Base-by-base conservation (phyloP, 2,113 vertebrate species). In the Myanophis thanlyinensis region DNA sequence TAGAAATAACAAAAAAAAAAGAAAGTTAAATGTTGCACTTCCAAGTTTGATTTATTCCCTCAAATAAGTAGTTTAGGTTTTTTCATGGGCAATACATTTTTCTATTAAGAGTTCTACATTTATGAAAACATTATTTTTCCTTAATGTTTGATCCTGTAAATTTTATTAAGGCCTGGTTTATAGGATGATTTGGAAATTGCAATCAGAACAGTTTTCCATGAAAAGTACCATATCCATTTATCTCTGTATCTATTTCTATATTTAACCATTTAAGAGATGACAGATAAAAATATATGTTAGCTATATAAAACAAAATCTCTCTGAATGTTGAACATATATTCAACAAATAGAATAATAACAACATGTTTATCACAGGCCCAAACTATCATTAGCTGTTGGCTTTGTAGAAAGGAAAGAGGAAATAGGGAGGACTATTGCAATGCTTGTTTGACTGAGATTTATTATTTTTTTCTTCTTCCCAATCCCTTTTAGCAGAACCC, bases 1-100 rank as follows among this genome's bases (percentile, higher is more conserved):
- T 98, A 47, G 23, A 95, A 96, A 94, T 49, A 89, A 87, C 94
- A 87, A 73, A 4, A 46, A 51, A 3, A 44, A 20, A 89, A 89
- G 48, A 35, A 18, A n/a, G 12, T 5, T 89, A 59, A 85, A 15
- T 40, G 20, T 9, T 22, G 12, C 27, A 85, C 5, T 85, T 89
- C 88, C 59, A 54, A 89, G 12, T 20, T 56, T 89, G 40, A 12
- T 85, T 89, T 54, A 92, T 8, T 35, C 30, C 22, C 53, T 12
- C 90, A 85, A 89, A 56, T 87, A 87, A 51, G 15, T 30, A 88
- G 8, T 62, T 73, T 5, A 92, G n/a, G 4, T 88, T 35, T 56
- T 44, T n/a, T 8, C 53, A 91, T 62, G 44, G 25, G 56, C 22
- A 80, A 40, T 40, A 18, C 9, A 40, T 80, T 80, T 80, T 80